Evolutionary conservation across 1,140 invertebrate species (phyloP).

Genomic region (Nebria ingens): DNA sequence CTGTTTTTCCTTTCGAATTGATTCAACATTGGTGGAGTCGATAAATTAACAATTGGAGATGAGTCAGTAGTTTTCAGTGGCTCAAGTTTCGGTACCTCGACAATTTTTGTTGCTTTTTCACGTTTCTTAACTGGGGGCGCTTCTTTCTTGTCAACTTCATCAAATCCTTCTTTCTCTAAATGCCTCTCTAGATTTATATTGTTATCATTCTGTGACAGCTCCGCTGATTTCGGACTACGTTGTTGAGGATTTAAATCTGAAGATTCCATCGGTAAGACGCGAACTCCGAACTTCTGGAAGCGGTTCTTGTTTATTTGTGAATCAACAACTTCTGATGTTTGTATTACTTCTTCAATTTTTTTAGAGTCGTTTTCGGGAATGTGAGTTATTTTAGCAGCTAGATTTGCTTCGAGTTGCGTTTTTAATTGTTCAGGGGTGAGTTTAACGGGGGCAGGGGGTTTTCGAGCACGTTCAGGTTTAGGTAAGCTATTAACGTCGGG

Average conservation of each 20-base stretch:
- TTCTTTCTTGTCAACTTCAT: constrained; percentile 37
- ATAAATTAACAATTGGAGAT: constrained; percentile 26
- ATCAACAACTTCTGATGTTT: constrained; percentile 35
- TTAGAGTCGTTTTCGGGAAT: neutral
- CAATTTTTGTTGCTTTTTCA: constrained; percentile 18
- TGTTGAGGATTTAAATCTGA: constrained; percentile 28
- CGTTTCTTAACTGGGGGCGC: constrained; percentile 24
- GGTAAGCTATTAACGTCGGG: constrained; percentile 14
- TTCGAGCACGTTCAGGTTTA: constrained; percentile 9
- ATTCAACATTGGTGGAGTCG: neutral
- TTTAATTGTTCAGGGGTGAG: constrained; percentile 29
- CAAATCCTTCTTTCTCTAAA: constrained; percentile 33
- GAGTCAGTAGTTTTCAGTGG: constrained; percentile 35
- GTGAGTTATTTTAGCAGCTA: neutral
- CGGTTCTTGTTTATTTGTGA: constrained; percentile 38
- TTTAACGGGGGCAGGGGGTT: constrained; percentile 15
- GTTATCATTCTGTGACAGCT: constrained; percentile 30
- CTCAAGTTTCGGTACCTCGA: constrained; percentile 22
- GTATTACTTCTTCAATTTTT: constrained; percentile 35
- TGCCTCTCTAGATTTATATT: constrained; percentile 33
- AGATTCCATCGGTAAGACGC: constrained; percentile 47
- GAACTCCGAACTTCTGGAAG: constrained; percentile 57
- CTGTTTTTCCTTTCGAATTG: constrained; percentile 19
- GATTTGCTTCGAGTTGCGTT: constrained; percentile 36
- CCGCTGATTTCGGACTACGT: constrained; percentile 31